Conservation (phyloP, 1,140 invertebrate genomes). For the Euwallacea fornicatus region DNA sequence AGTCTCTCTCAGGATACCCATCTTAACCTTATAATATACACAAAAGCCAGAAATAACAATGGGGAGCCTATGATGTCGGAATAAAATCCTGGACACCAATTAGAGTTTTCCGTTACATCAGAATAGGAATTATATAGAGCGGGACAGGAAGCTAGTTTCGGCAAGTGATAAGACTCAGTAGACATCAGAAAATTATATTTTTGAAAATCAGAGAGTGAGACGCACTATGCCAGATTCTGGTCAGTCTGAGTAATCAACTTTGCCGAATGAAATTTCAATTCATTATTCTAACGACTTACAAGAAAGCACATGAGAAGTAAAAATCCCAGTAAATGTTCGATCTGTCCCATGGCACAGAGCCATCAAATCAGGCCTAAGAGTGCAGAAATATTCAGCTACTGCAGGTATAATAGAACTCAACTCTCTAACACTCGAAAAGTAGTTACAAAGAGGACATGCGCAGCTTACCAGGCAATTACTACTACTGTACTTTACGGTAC, state of each 20-base stretch:
- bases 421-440: too few species aligned
- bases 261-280: too few species aligned
- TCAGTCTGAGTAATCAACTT: background rate
- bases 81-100: constrained; percentile 32
- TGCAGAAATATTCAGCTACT: too few species aligned
- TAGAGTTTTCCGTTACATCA: constrained; percentile 23
- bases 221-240: too few species aligned
- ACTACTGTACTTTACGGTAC: too few species aligned
- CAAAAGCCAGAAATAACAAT: background rate
- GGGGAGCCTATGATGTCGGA: constrained; percentile 22
- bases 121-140: background rate
- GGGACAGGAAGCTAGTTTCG: constrained; percentile 18
- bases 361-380: too few species aligned
- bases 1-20: too few species aligned
- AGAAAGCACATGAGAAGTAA: constrained; percentile 1
- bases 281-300: constrained; percentile 29
- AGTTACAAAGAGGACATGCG: too few species aligned
- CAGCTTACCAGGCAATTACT: too few species aligned
- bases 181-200: constrained; percentile 35
- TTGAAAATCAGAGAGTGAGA: background rate
- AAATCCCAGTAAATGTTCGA: background rate
- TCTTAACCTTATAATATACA: background rate
- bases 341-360: background rate
- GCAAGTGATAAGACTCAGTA: constrained; percentile 29
- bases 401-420: too few species aligned